These are phyloP conservation scores for Dreissena rostriformis DNA, from an alignment of 1,140 invertebrate genomes.

Conservation along the genomic window DNA sequence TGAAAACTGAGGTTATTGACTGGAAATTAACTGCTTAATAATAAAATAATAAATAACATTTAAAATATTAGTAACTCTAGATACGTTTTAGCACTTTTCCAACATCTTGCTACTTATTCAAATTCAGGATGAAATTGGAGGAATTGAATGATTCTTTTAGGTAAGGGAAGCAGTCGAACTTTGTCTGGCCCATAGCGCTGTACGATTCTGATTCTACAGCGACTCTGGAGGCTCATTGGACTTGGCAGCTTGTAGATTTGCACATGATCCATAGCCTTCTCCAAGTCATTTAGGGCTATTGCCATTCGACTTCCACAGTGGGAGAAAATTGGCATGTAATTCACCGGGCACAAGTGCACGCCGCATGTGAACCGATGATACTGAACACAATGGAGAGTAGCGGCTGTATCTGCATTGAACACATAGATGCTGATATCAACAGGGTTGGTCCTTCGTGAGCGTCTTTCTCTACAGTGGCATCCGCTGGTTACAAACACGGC, in stretches of 20 bases:
- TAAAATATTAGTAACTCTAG: too few species aligned
- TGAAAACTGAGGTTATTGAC: too few species aligned
- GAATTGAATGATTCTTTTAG: slow-evolving; percentile 76
- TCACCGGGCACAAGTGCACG: slow-evolving; percentile 77
- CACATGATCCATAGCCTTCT: slow-evolving; percentile 74
- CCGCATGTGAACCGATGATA: slow-evolving; percentile 79
- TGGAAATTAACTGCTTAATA: too few species aligned
- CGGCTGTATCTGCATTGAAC: slow-evolving; percentile 76
- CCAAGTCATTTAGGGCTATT: slow-evolving; percentile 78
- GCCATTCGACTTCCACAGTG: slow-evolving; percentile 80
- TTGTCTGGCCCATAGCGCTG: slow-evolving; percentile 74
- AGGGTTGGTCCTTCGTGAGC: slow-evolving; percentile 71
- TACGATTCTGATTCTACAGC: slow-evolving; percentile 77
- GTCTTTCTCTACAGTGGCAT: slow-evolving; percentile 78
- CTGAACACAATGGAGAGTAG: slow-evolving; percentile 79
- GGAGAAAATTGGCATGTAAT: slow-evolving; percentile 79
- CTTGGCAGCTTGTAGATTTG: slow-evolving; percentile 80
- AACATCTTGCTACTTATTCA: slow-evolving; percentile 42
- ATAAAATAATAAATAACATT: too few species aligned
- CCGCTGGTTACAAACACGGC: slow-evolving; percentile 75
- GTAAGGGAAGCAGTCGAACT: slow-evolving; percentile 74
- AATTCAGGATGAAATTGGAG: slow-evolving; percentile 79
- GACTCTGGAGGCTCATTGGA: slow-evolving; percentile 74
- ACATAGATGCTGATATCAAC: slow-evolving; percentile 78
- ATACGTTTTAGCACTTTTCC: too few species aligned